These are phyloP conservation scores for Hippocampus mohnikei DNA, from an alignment of 2,113 vertebrate species.

Conservation along the genomic window DNA sequence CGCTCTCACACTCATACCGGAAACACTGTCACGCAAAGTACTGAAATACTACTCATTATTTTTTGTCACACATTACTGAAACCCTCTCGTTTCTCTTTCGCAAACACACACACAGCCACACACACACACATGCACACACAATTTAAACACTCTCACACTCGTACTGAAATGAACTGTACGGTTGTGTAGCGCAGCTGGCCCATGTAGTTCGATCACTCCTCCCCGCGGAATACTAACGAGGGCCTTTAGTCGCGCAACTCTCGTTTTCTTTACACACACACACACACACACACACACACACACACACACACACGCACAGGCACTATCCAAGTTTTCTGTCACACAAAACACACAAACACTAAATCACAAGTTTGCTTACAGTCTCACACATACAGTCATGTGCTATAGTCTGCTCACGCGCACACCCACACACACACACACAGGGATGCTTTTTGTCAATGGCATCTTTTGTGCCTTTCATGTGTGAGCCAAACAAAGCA, in stretches of 20 bases:
- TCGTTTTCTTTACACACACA: conserved; percentile 21
- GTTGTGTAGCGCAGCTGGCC: conserved; percentile 9
- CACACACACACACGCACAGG: neutral
- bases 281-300: neutral
- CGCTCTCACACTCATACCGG: neutral
- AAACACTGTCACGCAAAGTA: neutral
- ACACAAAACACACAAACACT: conserved; percentile 11
- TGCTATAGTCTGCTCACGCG: conserved; percentile 37
- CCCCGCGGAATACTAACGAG: conserved; percentile 66
- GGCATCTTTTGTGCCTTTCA: conserved; percentile 73
- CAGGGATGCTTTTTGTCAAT: conserved; percentile 66
- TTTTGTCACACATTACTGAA: neutral
- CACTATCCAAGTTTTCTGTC: neutral
- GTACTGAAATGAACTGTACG: neutral
- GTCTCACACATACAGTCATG: conserved; percentile 1
- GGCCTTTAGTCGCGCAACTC: conserved; percentile 60
- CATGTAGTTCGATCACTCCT: conserved; percentile 51
- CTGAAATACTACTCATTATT: no score
- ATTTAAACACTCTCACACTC: neutral
- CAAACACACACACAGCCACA: no score
- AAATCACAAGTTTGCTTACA: conserved; percentile 5
- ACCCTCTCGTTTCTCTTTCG: neutral
- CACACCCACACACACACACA: conserved; percentile 38
- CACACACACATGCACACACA: neutral
- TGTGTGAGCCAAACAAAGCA: conserved; percentile 69